Evolutionary conservation across 2,888 invertebrate species (phyloP), one percentile per base, ranked within the genome.

Genomic region (Polyommatus icarus): DNA sequence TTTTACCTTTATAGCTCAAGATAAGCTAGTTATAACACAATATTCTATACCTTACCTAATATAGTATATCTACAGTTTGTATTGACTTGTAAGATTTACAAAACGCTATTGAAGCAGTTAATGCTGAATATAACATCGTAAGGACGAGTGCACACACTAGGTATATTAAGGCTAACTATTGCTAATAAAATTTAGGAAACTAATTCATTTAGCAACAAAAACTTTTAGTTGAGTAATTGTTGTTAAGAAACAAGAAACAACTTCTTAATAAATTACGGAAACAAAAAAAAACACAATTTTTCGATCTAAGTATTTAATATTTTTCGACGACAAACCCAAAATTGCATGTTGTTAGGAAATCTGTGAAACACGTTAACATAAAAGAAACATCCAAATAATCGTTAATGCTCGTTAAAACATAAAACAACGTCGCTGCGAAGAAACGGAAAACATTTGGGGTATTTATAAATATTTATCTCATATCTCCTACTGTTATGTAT

Each of bases 391-490:
- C 50, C n/a, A 75, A 75, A 46, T 54, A 54, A 75, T 75, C 75
- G 75, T 46, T 50, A 75, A 54, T n/a, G 75, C 12, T 50, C 15
- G 67, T 24, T 32, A 67, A 67, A 67, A 32, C 67, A 67, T 76
- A 32, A 71, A 77, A 67, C 67, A 32, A 61, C 61, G 61, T 12
- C 67, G 67, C 29, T 32, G 67, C 15, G 67, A 67, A 32, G 29
- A 67, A 67, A 67, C 67, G 29, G 29, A 18, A 67, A 67, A 67
- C 67, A 40, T 72, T 67, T 24, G 57, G 46, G 46, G 71, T 67
- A 57, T 71, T 77, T n/a, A 78, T 67, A 61, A 76, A 57, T 20
- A 40, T 79, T 76, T 76, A 76, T 54, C 54, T 54, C 12, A n/a
- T 54, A 77, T 40, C 29, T 36, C 50, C 12, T n/a, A n/a, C n/a